Conservation (phyloP, 2,797 vertebrate species). For the Sebastes trivittatus region DNA sequence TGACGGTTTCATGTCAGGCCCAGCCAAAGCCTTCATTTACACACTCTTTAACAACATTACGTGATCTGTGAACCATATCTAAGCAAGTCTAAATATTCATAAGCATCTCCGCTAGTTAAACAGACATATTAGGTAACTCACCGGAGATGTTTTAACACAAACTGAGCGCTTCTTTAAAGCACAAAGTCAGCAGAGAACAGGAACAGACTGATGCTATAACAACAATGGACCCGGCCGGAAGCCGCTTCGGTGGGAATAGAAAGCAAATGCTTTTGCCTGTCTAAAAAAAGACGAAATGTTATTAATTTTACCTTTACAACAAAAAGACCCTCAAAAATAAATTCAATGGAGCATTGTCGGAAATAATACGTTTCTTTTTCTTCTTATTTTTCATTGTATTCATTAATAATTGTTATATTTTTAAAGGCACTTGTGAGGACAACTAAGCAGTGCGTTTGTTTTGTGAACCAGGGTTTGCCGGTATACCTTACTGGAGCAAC, state of each 20-base stretch:
- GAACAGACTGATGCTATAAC: not conserved
- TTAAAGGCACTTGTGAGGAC: conserved; percentile 26
- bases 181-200: not conserved
- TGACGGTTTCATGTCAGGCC: not conserved
- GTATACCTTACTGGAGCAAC: rapidly evolving
- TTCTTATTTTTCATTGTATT: not conserved
- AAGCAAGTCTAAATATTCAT: not conserved
- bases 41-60: not conserved
- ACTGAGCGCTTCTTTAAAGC: not conserved
- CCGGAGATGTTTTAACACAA: not conserved
- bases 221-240: not conserved
- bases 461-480: not conserved
- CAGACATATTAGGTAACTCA: not conserved
- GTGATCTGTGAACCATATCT: not conserved
- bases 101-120: not conserved
- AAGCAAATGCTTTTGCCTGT: conserved; percentile 25
- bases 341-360: rapidly evolving
- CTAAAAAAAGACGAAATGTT: not conserved
- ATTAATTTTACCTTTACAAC: not conserved
- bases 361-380: rapidly evolving
- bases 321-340: rapidly evolving
- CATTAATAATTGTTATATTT: not conserved
- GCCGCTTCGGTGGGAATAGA: not conserved
- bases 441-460: conserved; percentile 32
- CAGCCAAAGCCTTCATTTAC: not conserved